Evolutionary conservation across 2,888 invertebrate genomes (phyloP).

Genomic region (Agonopterix heracliana): DNA sequence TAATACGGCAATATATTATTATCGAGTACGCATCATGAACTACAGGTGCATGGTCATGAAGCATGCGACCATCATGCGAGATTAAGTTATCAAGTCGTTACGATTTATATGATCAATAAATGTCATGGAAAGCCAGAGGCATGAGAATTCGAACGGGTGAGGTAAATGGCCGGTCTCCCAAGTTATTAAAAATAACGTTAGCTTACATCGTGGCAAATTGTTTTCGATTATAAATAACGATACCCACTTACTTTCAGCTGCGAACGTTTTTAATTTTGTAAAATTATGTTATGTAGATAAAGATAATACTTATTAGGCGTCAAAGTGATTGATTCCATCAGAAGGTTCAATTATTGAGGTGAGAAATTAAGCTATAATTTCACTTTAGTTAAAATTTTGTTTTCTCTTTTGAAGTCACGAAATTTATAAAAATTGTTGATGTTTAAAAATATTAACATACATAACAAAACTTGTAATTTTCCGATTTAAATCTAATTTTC

Average conservation of each 20-base stretch:
- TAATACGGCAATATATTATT: not conserved
- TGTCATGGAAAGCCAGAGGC: slow-evolving; percentile 28
- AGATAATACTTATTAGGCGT: not conserved
- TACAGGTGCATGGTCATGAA: slow-evolving; percentile 4
- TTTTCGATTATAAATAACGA: slow-evolving; percentile 34
- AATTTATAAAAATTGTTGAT: no score
- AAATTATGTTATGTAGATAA: not conserved
- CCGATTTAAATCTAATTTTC: no score
- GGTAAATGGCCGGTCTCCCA: slow-evolving; percentile 28
- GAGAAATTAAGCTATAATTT: no score
- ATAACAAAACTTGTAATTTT: no score
- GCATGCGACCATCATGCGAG: slow-evolving; percentile 29
- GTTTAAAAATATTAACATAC: no score
- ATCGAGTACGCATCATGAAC: not conserved
- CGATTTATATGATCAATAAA: slow-evolving; percentile 51
- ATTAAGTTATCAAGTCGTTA: slow-evolving; percentile 50
- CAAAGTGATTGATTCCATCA: no score
- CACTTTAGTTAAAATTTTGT: not conserved
- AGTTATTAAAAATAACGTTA: slow-evolving; percentile 41
- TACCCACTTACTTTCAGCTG: slow-evolving; percentile 6
- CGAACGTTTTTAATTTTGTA: not conserved
- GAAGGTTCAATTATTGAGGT: no score
- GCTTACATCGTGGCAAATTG: slow-evolving; percentile 24
- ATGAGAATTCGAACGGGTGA: slow-evolving; percentile 23
- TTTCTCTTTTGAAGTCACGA: no score